Base-by-base conservation (phyloP, 1,140 invertebrate genomes). In the Pseudomyrmex pallidus region DNA sequence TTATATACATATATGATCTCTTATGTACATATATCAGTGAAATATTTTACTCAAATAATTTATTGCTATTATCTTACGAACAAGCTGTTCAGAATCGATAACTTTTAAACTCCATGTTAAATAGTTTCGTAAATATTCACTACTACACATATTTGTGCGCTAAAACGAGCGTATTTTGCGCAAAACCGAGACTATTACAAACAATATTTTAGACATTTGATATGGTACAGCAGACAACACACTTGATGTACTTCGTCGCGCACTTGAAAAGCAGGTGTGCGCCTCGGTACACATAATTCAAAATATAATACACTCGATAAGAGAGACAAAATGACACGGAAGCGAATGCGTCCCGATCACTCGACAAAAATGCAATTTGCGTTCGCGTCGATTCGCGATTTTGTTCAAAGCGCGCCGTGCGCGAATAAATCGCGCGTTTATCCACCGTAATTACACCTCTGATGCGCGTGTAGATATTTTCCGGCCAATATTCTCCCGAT, bases 321-420 rank as follows among this genome's bases (percentile, higher is more conserved):
- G 56, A 70, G 76, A 80, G 44, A 78, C 44, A 52, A 13, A 35
- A 35, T 80, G 76, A 80, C 44, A 78, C 44, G 52, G 13, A 35
- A 35, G 46, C 20, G 76, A 46, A 46, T 10, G 64, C 35, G 35
- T 35, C 0, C 5, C 66, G 66, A 80, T 80, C 76, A 80, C 76
- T 80, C 66, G 64, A 78, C 64, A 78, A 78, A 78, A 78, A 80
- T 80, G 72, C 76, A 80, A 80, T 80, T 80, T 80, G 54, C 52
- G 76, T 20, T 78, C 52, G 44, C 35, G 35, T 20, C n/a, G 63
- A 10, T 35, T 68, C 54, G 35, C 44, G 76, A 78, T 78, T 57
- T 25, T 15, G 52, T 44, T 72, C 66, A 72, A 80, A 80, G 66
- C 76, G 54, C 46, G 50, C 46, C 52, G 17, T 52, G 52, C 54